Conservation (phyloP, 2,113 vertebrate species). For the Calyptomena viridis region DNA sequence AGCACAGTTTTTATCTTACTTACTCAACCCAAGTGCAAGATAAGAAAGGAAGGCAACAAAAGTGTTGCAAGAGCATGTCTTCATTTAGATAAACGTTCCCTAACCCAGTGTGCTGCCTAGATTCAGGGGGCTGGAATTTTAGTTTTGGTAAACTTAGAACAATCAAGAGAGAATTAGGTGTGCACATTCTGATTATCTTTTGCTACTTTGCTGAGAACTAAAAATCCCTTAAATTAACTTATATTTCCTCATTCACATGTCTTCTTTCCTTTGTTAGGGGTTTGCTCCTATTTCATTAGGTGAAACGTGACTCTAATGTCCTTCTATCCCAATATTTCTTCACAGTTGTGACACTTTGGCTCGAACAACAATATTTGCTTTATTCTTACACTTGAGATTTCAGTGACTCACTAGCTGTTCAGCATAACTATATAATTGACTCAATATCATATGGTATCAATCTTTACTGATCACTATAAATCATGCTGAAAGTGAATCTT, state of each 20-base stretch:
- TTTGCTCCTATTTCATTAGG: not conserved
- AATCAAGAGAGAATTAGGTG: not conserved
- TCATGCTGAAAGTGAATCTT: not conserved
- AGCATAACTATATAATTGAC: not conserved
- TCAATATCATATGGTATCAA: not conserved
- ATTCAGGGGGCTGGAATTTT: not conserved
- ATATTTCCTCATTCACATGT: not conserved
- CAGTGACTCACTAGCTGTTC: not conserved
- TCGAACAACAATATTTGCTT: not conserved
- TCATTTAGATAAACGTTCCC: not conserved
- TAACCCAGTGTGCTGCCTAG: not conserved
- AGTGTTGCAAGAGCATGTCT: not conserved
- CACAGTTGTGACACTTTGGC: not conserved
- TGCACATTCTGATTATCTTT: not conserved
- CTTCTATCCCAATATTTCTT: not conserved
- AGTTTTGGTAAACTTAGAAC: not conserved
- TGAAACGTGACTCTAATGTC: not conserved
- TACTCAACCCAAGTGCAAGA: not conserved
- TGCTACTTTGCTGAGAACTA: not conserved
- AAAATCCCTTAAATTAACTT: not conserved
- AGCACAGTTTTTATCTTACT: not conserved
- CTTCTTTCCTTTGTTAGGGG: not conserved
- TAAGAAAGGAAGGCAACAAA: not conserved
- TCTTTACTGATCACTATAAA: not conserved
- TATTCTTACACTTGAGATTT: not conserved